These are phyloP conservation scores for Murina feae DNA, from an alignment of 2,113 vertebrate genomes.

Conservation along the genomic window DNA sequence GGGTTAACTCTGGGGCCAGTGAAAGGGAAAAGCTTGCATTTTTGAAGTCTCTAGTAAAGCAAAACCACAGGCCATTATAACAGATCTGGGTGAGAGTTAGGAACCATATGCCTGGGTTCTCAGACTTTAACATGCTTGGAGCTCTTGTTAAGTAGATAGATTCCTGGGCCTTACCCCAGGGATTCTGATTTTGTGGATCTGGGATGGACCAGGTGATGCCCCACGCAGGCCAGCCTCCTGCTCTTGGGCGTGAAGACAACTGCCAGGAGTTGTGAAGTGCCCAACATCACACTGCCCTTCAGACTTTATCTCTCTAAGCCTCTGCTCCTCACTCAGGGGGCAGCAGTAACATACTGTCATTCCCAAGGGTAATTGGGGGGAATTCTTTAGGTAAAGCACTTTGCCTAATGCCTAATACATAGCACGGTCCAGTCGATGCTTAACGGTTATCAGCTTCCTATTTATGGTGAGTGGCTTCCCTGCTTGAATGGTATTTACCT, in stretches of 20 bases:
- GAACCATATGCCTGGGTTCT: not conserved
- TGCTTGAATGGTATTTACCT: not conserved
- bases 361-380: not conserved
- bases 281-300: not conserved
- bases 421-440: not conserved
- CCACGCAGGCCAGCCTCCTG: not conserved
- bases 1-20: not conserved
- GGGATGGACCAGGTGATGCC: not conserved
- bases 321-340: not conserved
- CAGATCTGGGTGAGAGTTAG: not conserved
- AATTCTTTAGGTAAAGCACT: not conserved
- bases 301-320: not conserved
- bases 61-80: not conserved
- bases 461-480: not conserved
- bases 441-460: not conserved
- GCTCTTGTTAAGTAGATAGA: not conserved
- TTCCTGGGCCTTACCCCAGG: not conserved
- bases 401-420: not conserved
- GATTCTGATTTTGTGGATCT: not conserved
- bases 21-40: not conserved
- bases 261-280: not conserved
- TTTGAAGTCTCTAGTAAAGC: not conserved
- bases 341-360: not conserved
- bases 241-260: not conserved
- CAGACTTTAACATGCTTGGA: not conserved